phyloP scores from a whole-genome alignment of 1,140 invertebrate species.

The Bemisia tabaci region DNA sequence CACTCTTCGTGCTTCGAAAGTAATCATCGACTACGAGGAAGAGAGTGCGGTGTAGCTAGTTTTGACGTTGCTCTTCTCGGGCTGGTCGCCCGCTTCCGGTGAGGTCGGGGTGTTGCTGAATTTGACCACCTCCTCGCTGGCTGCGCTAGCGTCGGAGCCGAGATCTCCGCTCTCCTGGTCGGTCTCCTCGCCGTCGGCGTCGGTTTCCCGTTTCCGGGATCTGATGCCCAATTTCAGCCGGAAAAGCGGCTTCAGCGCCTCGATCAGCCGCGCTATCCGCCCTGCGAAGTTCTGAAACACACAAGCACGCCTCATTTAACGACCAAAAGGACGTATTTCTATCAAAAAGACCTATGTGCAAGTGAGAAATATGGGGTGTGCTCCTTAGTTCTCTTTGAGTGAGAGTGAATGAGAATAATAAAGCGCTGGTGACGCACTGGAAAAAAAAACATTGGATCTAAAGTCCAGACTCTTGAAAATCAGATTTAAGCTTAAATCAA shows the following conservation, averaged over 20 bases:
- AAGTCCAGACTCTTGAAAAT: too few relatives aligned
- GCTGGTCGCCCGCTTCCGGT: background rate
- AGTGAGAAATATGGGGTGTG: too few relatives aligned
- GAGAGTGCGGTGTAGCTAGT: background rate
- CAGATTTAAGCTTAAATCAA: too few relatives aligned
- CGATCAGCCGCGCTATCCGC: constrained; percentile 18
- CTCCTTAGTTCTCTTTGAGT: too few relatives aligned
- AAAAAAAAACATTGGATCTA: too few relatives aligned
- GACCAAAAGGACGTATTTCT: too few relatives aligned
- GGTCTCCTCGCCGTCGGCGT: constrained; percentile 4
- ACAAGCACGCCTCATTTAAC: too few relatives aligned
- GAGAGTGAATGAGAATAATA: too few relatives aligned
- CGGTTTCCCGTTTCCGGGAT: constrained; percentile 15
- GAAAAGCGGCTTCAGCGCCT: constrained; percentile 18
- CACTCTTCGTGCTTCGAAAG: too few relatives aligned
- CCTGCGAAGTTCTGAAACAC: constrained; percentile 20
- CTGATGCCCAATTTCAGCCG: constrained; percentile 16
- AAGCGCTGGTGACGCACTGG: too few relatives aligned
- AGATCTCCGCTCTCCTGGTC: background rate
- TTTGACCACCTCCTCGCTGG: background rate
- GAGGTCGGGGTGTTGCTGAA: background rate
- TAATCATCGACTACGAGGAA: background rate
- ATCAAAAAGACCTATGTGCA: too few relatives aligned
- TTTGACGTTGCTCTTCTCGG: background rate
- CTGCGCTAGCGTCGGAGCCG: background rate